These are phyloP conservation scores for Rhipidura dahli DNA, from an alignment of 2,113 vertebrate genomes.

Conservation along the genomic window DNA sequence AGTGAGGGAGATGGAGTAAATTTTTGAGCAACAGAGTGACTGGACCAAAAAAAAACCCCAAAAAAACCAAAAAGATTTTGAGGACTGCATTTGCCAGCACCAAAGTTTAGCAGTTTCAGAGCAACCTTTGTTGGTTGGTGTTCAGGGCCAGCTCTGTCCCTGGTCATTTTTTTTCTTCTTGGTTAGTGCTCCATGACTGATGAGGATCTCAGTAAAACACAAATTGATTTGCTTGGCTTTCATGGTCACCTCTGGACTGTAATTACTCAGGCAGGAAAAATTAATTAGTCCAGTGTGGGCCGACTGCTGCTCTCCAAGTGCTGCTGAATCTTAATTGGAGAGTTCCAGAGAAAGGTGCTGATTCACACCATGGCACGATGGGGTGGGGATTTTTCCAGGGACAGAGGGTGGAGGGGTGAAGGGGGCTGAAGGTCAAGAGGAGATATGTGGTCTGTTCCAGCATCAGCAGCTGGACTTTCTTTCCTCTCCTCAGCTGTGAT, in stretches of 20 bases:
- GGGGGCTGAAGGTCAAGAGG: slow-evolving; percentile 28
- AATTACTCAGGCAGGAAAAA: slow-evolving; percentile 68
- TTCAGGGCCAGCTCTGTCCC: neutral
- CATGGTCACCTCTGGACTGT: slow-evolving; percentile 68
- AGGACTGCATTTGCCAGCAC: neutral
- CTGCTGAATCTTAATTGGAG: slow-evolving; percentile 53
- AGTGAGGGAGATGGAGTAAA: neutral
- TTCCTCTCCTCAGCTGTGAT: neutral
- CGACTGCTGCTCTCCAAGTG: slow-evolving; percentile 10
- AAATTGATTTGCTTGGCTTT: slow-evolving; percentile 66
- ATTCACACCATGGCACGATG: neutral
- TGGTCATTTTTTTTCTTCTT: slow-evolving; percentile 22
- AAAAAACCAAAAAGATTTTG: neutral
- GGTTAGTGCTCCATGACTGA: slow-evolving; percentile 60
- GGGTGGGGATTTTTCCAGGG: neutral
- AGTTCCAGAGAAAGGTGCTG: slow-evolving; percentile 38
- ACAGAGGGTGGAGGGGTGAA: neutral
- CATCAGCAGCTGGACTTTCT: neutral
- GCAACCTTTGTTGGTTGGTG: neutral
- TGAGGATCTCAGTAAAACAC: slow-evolving; percentile 67
- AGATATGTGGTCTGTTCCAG: neutral
- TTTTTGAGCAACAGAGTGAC: neutral
- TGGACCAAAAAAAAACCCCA: neutral
- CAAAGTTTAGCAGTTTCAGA: neutral
- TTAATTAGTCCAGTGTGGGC: slow-evolving; percentile 63